Conservation (phyloP, 64 coral and sea anemone genomes). For the Montipora foliosa region DNA sequence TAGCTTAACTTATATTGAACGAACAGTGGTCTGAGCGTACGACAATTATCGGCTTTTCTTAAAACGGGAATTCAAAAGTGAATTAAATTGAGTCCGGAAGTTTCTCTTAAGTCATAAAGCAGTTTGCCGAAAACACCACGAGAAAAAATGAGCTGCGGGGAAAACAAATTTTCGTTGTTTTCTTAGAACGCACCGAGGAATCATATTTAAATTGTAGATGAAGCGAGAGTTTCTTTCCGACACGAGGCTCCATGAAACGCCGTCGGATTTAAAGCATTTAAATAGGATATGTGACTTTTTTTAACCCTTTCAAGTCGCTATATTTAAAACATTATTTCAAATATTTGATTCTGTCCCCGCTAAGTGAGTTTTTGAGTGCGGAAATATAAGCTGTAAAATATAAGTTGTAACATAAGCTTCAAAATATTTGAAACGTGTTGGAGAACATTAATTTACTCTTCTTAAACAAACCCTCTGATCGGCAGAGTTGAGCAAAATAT, state of each 20-base stretch:
- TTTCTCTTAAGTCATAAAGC: not conserved
- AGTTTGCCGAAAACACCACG: not conserved
- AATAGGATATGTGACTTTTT: not conserved
- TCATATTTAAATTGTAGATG: not conserved
- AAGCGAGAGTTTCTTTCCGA: not conserved
- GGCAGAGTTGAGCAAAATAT: no score
- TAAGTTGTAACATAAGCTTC: no score
- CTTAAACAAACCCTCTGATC: not conserved
- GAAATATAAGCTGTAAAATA: not conserved
- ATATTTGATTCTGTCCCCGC: not conserved
- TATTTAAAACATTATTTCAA: not conserved
- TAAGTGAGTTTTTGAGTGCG: constrained; percentile 38
- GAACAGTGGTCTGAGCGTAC: not conserved
- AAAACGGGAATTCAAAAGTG: not conserved
- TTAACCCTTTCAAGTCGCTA: not conserved
- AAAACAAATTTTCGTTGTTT: not conserved
- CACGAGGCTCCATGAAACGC: not conserved
- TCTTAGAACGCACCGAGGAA: no score
- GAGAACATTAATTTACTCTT: not conserved
- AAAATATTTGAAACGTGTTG: not conserved
- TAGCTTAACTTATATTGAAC: not conserved
- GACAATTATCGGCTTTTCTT: not conserved
- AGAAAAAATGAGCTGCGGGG: not conserved
- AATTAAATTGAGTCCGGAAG: constrained; percentile 21
- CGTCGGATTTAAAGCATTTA: not conserved